These are phyloP conservation scores for Atta colombica DNA, from an alignment of 1,140 invertebrate species.

Conservation along the genomic window DNA sequence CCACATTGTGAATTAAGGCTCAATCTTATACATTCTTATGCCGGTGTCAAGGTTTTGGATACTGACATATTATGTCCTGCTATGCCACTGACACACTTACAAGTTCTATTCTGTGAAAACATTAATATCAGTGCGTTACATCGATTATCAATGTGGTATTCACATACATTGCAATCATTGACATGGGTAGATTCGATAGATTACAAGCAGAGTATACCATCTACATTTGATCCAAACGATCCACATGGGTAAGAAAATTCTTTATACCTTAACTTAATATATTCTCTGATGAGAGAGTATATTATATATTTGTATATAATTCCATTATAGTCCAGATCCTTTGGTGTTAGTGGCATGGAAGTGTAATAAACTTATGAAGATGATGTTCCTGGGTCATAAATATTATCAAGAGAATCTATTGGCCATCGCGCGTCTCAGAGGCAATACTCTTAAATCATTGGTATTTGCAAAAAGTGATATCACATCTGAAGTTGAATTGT, in stretches of 20 bases:
- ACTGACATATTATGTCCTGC: constrained; percentile 89
- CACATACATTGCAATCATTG: constrained; percentile 89
- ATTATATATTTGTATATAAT: constrained; percentile 25
- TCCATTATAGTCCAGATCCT: constrained; percentile 88
- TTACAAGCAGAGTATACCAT: constrained; percentile 72
- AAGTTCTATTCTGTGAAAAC: constrained; percentile 91
- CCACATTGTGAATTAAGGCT: constrained; percentile 90
- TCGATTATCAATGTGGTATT: constrained; percentile 88
- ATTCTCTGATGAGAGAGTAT: not conserved
- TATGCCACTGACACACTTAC: constrained; percentile 92
- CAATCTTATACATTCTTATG: constrained; percentile 91
- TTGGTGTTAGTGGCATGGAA: constrained; percentile 93
- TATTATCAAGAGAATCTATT: constrained; percentile 90
- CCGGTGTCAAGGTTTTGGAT: constrained; percentile 89
- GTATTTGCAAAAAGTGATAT: constrained; percentile 89
- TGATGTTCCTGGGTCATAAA: constrained; percentile 89
- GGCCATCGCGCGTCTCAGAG: constrained; percentile 90
- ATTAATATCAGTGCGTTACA: constrained; percentile 88
- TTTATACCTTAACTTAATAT: not conserved
- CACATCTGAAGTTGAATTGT: constrained; percentile 73
- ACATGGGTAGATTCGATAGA: constrained; percentile 90
- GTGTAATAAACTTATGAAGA: constrained; percentile 89
- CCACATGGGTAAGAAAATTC: constrained; percentile 76
- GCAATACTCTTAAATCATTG: constrained; percentile 88
- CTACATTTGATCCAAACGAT: constrained; percentile 74